Percentiles rank a stretch among this genome's conserved stretches.
Conservation (phyloP, 2,113 vertebrate genomes). For the Prinia subflava region DNA sequence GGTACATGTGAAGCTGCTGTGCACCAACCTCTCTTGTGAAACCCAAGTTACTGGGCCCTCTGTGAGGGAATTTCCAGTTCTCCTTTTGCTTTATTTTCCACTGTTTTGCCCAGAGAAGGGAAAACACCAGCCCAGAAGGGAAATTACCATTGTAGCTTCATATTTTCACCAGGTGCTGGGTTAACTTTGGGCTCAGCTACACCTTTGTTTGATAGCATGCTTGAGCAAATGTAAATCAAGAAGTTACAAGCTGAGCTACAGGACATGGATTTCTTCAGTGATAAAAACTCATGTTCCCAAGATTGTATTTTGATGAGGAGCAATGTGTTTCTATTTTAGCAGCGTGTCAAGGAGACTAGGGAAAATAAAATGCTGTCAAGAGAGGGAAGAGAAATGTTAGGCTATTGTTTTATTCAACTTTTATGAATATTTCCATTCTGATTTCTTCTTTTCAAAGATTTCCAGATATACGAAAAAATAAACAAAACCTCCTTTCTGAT, state of each 20-base stretch:
- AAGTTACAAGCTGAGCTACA: not conserved
- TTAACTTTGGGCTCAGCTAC: not conserved
- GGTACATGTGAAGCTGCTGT: not conserved
- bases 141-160: not conserved
- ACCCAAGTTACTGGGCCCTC: not conserved
- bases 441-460: not conserved
- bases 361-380: not conserved
- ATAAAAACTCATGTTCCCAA: not conserved
- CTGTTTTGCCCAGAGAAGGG: not conserved
- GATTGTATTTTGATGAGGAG: not conserved
- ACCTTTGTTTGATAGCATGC: fast-evolving
- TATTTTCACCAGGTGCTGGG: not conserved
- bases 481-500: not conserved
- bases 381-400: not conserved
- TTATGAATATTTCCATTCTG: not conserved
- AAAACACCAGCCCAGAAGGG: not conserved
- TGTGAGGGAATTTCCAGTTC: not conserved
- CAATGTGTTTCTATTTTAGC: not conserved
- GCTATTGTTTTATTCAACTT: not conserved
- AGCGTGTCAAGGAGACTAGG: not conserved
- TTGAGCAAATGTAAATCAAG: not conserved
- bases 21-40: not conserved
- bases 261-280: not conserved
- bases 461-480: not conserved
- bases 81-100: not conserved